A percentile compares a stretch with the other conserved stretches of the same genome.
Conservation (phyloP, 2,113 vertebrate species). For the Pomatostomus ruficeps region DNA sequence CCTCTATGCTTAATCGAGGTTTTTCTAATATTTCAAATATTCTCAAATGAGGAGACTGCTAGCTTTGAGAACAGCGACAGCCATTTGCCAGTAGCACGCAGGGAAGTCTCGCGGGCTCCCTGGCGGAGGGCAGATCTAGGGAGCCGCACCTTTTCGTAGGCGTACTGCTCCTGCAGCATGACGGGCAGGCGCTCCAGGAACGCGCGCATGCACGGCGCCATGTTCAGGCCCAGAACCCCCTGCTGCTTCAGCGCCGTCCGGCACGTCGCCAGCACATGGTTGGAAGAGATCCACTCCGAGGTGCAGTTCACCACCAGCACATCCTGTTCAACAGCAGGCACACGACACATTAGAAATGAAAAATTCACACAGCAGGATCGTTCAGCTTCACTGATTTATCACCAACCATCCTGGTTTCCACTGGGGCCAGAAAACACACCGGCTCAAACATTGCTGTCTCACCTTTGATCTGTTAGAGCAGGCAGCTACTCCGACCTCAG, state of each 20-base stretch:
- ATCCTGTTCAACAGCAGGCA: constrained; percentile 75
- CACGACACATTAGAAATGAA: background rate
- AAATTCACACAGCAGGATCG: background rate
- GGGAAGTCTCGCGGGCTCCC: background rate
- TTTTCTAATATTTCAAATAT: background rate
- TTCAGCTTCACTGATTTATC: background rate
- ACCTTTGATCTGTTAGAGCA: constrained; percentile 98
- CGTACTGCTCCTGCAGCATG: constrained; percentile 97
- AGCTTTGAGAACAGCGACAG: background rate
- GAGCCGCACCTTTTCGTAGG: constrained; percentile 98
- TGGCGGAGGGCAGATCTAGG: too few relatives aligned
- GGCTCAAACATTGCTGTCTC: background rate
- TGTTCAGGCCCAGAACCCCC: constrained; percentile 88
- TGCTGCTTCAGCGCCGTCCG: constrained; percentile 91
- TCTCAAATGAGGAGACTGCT: background rate
- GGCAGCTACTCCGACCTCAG: constrained; percentile 92
- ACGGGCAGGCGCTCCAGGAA: constrained; percentile 92
- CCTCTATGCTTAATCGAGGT: background rate
- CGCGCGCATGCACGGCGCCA: constrained; percentile 94
- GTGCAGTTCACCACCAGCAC: constrained; percentile 93
- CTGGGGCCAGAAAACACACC: background rate
- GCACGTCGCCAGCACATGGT: constrained; percentile 91
- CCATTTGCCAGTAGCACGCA: background rate
- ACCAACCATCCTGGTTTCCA: background rate
- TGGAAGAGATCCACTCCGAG: constrained; percentile 84